These are phyloP conservation scores for Artibeus jamaicensis DNA, from an alignment of 2,797 vertebrate species.

Conservation along the genomic window DNA sequence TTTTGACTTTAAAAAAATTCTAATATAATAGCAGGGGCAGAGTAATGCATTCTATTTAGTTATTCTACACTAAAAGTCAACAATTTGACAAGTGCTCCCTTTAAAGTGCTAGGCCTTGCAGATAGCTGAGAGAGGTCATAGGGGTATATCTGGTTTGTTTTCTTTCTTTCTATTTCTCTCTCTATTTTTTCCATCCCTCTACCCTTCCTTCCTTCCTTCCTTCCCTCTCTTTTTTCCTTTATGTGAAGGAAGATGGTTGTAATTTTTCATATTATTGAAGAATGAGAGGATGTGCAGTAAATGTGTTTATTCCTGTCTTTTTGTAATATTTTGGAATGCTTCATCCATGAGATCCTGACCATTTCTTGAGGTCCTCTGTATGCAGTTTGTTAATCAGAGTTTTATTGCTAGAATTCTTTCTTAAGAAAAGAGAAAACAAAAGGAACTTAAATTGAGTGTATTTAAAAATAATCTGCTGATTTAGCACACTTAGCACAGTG, in stretches of 20 bases:
- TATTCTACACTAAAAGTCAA: not conserved
- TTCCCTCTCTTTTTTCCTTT: not conserved
- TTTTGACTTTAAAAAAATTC: not conserved
- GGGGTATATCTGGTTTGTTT: not conserved
- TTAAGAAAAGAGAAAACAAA: not conserved
- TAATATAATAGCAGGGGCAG: not conserved
- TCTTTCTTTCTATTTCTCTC: not conserved
- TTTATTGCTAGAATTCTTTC: not conserved
- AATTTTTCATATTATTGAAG: slow-evolving; percentile 11
- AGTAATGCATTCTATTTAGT: not conserved
- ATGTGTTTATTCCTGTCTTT: not conserved
- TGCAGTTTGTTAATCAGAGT: not conserved
- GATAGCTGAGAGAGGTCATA: not conserved
- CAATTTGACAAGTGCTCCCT: not conserved
- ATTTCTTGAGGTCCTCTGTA: slow-evolving; percentile 9
- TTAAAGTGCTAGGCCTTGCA: not conserved
- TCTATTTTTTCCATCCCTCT: not conserved
- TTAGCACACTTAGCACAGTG: not conserved
- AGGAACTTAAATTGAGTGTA: not conserved
- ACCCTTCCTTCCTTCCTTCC: no score
- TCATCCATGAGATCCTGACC: not conserved
- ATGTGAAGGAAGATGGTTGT: not conserved
- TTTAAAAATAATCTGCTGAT: slow-evolving; percentile 23
- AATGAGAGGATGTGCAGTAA: not conserved
- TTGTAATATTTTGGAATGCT: not conserved